Conservation (phyloP, 1,140 invertebrate species). For the Telenomus remus region DNA sequence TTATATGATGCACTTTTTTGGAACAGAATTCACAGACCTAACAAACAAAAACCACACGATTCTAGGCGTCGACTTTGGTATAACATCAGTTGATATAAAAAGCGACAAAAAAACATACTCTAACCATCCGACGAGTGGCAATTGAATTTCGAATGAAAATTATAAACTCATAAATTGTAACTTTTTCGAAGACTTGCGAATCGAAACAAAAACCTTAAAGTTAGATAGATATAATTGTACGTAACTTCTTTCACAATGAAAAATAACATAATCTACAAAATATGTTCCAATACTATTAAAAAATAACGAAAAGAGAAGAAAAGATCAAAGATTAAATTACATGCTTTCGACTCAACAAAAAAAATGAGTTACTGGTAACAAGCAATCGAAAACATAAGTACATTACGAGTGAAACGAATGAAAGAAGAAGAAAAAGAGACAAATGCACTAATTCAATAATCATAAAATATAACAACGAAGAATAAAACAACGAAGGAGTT, state of each 20-base stretch:
- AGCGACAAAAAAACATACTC: no score
- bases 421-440: no score
- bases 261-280: background rate
- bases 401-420: conserved; percentile 1
- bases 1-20: no score
- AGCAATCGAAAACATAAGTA: conserved; percentile 4
- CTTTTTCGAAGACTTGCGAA: no score
- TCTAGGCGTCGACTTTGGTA: background rate
- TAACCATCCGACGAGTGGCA: no score
- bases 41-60: background rate
- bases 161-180: no score
- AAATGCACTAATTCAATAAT: background rate
- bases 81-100: background rate
- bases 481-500: background rate
- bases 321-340: background rate
- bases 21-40: background rate
- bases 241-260: background rate
- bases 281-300: background rate
- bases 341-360: conserved; percentile 1
- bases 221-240: background rate
- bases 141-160: no score
- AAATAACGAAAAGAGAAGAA: background rate
- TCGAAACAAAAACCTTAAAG: no score
- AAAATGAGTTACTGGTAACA: conserved; percentile 2
- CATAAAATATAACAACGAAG: background rate